These are phyloP conservation scores for Lasaia peninsularis DNA, from an alignment of 1,140 invertebrate genomes.

Conservation along the genomic window DNA sequence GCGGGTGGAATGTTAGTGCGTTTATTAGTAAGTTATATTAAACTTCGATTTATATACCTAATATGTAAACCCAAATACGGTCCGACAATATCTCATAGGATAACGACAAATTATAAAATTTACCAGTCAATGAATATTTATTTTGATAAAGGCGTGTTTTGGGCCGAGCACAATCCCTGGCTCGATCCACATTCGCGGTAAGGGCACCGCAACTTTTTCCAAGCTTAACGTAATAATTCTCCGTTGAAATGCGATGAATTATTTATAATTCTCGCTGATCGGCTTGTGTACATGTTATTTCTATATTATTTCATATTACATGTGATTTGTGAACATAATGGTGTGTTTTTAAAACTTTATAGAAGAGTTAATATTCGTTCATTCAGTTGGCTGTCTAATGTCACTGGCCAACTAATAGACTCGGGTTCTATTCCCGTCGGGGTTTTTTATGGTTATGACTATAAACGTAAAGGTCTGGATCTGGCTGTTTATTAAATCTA, in stretches of 20 bases:
- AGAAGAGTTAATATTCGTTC: no score
- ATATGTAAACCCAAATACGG: background rate
- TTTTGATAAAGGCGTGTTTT: background rate
- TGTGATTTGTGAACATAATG: background rate
- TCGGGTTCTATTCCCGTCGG: no score
- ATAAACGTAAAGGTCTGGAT: no score
- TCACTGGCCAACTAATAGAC: no score
- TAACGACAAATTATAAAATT: constrained; percentile 13
- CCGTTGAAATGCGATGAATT: constrained; percentile 4
- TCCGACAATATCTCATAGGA: background rate
- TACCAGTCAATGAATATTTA: constrained; percentile 8
- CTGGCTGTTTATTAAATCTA: no score
- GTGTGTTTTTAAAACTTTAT: no score
- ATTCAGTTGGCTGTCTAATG: no score
- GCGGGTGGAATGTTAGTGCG: no score
- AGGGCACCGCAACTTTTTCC: constrained; percentile 9
- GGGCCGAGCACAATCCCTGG: constrained; percentile 4
- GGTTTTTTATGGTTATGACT: no score
- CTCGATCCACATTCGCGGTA: constrained; percentile 7
- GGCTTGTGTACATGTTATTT: constrained; percentile 3
- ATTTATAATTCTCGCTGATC: constrained; percentile 9
- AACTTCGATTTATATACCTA: background rate
- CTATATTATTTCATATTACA: constrained; percentile 1
- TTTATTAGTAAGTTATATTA: no score
- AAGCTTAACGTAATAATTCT: constrained; percentile 1